phyloP scores from a whole-genome alignment of 53 echinoderm and acorn worm species.

The Astropecten irregularis region DNA sequence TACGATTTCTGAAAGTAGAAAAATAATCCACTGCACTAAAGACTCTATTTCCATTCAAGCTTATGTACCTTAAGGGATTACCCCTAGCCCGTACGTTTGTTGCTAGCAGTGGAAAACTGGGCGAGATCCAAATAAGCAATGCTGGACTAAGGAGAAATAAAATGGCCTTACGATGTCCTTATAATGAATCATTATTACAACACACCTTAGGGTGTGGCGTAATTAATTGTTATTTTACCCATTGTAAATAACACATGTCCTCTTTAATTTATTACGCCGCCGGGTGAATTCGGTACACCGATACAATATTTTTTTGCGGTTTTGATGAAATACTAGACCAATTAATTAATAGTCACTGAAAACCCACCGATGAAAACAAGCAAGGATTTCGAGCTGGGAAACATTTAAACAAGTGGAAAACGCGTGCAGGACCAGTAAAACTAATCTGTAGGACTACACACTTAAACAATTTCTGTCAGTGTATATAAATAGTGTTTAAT shows the following conservation, averaged over 20 bases:
- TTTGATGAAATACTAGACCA: not conserved
- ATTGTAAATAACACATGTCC: not conserved
- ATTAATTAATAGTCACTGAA: not conserved
- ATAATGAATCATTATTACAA: not conserved
- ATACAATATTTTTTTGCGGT: not conserved
- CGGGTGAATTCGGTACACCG: not conserved
- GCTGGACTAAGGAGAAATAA: not conserved
- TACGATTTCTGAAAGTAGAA: not conserved
- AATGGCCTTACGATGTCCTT: not conserved
- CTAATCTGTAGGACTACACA: no score
- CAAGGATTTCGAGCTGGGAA: no score
- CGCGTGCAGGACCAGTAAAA: no score
- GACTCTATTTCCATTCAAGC: not conserved
- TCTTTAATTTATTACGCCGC: conserved; percentile 2
- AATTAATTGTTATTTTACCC: conserved; percentile 9
- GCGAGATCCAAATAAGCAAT: not conserved
- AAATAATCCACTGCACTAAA: not conserved
- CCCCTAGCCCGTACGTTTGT: not conserved
- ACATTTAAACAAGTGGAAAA: no score
- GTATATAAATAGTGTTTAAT: no score
- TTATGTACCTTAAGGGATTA: not conserved
- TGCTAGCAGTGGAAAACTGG: not conserved
- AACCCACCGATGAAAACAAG: no score
- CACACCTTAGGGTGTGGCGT: not conserved
- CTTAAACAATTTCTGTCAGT: no score